phyloP scores from a whole-genome alignment of 2,888 invertebrate genomes.

The Parasteatoda lunata region DNA sequence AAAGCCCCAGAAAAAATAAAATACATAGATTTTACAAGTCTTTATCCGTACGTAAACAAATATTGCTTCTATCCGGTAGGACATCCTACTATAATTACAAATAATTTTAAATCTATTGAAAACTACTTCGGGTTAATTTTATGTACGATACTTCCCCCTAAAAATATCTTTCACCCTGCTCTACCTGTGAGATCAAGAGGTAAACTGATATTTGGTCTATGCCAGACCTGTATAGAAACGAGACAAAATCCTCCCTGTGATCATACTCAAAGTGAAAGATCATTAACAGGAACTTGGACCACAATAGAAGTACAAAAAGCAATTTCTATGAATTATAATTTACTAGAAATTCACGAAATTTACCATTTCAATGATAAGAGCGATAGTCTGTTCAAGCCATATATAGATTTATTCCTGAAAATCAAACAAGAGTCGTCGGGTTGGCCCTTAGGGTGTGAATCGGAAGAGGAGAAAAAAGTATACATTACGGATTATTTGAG shows the following conservation, averaged over 20 bases:
- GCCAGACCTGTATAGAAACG: constrained; percentile 70
- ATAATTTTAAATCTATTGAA: no score
- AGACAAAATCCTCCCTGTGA: constrained; percentile 67
- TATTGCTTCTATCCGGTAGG: no score
- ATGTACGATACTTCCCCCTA: no score
- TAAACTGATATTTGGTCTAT: constrained; percentile 71
- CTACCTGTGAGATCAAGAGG: no score
- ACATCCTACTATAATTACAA: no score
- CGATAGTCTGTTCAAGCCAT: no score
- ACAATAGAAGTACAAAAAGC: constrained; percentile 71
- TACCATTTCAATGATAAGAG: not conserved
- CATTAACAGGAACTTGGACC: constrained; percentile 70
- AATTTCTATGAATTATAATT: constrained; percentile 70
- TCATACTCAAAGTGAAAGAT: constrained; percentile 69
- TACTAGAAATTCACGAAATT: constrained; percentile 67
- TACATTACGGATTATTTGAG: not conserved
- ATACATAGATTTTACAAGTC: no score
- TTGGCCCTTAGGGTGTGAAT: constrained; percentile 69
- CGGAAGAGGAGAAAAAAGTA: constrained; percentile 46
- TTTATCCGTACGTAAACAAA: no score
- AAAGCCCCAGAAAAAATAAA: constrained; percentile 11
- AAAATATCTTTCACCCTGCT: no score
- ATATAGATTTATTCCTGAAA: no score
- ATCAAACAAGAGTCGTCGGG: constrained; percentile 62
- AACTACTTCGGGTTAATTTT: no score